phyloP scores from a whole-genome alignment of 53 echinoderm and acorn worm species.

The Stichopus horrens region DNA sequence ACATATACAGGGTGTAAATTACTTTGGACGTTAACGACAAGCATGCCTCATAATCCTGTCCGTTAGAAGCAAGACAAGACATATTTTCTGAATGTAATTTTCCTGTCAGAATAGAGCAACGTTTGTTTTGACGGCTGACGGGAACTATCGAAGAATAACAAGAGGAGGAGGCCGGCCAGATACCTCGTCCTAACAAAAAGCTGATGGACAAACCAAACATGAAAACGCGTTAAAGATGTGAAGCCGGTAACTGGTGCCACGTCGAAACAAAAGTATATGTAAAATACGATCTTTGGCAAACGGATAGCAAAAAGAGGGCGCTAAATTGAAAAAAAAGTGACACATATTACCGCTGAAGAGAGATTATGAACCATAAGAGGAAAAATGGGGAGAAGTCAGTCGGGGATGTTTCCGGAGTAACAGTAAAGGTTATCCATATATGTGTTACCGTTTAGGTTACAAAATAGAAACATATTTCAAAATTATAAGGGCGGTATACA shows the following conservation, averaged over 20 bases:
- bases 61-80: slow-evolving; percentile 35
- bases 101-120: slow-evolving; percentile 37
- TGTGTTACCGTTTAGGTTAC: too few relatives aligned
- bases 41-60: slow-evolving; percentile 41
- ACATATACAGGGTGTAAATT: slow-evolving; percentile 46
- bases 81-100: slow-evolving; percentile 51
- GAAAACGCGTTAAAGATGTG: slow-evolving; percentile 30
- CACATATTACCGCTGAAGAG: too few relatives aligned
- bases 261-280: not conserved
- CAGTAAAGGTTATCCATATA: too few relatives aligned
- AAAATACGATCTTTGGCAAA: not conserved
- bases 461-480: too few relatives aligned
- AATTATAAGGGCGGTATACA: too few relatives aligned
- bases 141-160: slow-evolving; percentile 35
- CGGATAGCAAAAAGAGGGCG: not conserved
- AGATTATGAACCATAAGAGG: too few relatives aligned
- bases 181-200: slow-evolving; percentile 34
- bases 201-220: slow-evolving; percentile 41
- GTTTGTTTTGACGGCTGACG: slow-evolving; percentile 55
- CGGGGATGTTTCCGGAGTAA: too few relatives aligned
- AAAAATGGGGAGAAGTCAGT: too few relatives aligned
- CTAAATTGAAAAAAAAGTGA: not conserved
- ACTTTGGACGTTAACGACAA: slow-evolving; percentile 35
- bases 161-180: slow-evolving; percentile 39
- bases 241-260: not conserved